Evolutionary conservation across 2,888 invertebrate species (phyloP), one percentile per base, ranked within the genome.

Genomic region (Clivina fossor): DNA sequence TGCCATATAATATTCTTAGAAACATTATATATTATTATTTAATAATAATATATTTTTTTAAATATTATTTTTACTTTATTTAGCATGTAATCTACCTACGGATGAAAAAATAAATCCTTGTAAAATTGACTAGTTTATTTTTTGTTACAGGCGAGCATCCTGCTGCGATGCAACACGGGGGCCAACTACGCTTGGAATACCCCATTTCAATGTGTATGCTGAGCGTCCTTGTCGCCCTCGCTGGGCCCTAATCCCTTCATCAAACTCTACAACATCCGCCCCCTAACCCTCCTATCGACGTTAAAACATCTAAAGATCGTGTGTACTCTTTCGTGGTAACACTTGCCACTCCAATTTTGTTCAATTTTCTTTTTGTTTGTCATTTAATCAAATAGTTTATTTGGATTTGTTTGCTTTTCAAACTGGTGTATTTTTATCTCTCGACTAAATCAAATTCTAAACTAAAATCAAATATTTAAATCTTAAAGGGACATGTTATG

Each of bases 161-260:
- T 63, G 90, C 90, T 46, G 90, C 90, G 37, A 90, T 90, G 86
- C 90, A 90, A 72, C 87, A 88, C 63, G 89, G 88, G 50, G 84
- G 84, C 0, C 84, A 85, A 68, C 77, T 85, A 28, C 78, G 83
- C 24, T 80, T 86, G 38, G 84, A 86, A 66, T 86, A 87, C 68
- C 86, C 86, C 0, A 76, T 87, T 30, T 83, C 84, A 49, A 85
- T 85, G 37, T 84, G 85, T 59, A 78, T 87, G 26, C 78, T 87
- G 61, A 86, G 86, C 73, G 78, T 84, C 61, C 77, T 86, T 60
- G 78, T 86, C 40, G 79, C 84, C 1, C 65, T 82, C 3, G 77
- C 77, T 71, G 80, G 80, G 73, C 80, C 67, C 76, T 74, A 71
- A 69, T n/a, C n/a, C n/a, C n/a, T n/a, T n/a, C n/a, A n/a, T n/a